These are phyloP conservation scores for Cheumatopsyche charites DNA, from an alignment of 1,140 invertebrate species.

Conservation along the genomic window DNA sequence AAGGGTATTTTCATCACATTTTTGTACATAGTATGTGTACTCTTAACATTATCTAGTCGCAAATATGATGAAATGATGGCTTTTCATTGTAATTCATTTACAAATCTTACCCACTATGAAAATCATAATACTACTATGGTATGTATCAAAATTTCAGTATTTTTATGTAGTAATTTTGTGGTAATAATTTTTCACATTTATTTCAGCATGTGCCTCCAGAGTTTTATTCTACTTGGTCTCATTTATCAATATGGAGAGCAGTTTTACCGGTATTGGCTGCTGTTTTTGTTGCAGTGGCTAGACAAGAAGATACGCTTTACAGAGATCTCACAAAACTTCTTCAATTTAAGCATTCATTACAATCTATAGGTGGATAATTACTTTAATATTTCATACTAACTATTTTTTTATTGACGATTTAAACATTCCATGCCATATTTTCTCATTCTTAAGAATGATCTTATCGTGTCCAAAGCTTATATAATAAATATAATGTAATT, in stretches of 20 bases:
- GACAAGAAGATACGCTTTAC: constrained; percentile 56
- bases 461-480: too few species aligned
- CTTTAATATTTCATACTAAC: too few species aligned
- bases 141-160: neutral
- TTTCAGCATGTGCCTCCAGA: constrained; percentile 58
- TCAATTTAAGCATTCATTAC: constrained; percentile 59
- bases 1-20: constrained; percentile 57
- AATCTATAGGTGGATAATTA: constrained; percentile 58
- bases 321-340: constrained; percentile 56
- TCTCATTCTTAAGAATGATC: too few species aligned
- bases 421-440: too few species aligned
- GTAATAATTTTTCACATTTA: neutral
- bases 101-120: constrained; percentile 34
- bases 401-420: too few species aligned
- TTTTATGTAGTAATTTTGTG: neutral
- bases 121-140: constrained; percentile 37
- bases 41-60: constrained; percentile 56
- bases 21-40: constrained; percentile 56
- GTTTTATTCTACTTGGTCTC: constrained; percentile 61
- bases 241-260: constrained; percentile 60
- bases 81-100: constrained; percentile 52
- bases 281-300: constrained; percentile 57
- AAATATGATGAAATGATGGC: constrained; percentile 61
- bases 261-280: constrained; percentile 57
- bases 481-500: too few species aligned